Evolutionary conservation across 2,888 invertebrate species (phyloP).

Genomic region (Macrophya alboannulata): DNA sequence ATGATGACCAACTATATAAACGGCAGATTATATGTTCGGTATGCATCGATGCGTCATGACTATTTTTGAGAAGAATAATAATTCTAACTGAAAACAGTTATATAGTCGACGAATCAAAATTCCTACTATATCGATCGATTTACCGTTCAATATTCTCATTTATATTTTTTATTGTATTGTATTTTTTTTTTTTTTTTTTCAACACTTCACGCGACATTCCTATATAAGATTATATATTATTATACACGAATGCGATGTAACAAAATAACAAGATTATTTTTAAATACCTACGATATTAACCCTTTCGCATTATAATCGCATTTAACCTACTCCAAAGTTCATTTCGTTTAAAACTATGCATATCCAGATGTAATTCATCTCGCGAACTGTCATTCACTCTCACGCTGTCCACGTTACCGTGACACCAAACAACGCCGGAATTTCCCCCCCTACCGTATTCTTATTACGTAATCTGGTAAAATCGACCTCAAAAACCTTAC

Average conservation of each 20-base stretch:
- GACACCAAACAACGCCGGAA: conserved; percentile 43
- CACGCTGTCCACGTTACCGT: conserved; percentile 51
- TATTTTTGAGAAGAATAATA: conserved; percentile 42
- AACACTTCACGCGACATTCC: neutral
- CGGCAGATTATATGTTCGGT: conserved; percentile 40
- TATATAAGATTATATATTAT: neutral
- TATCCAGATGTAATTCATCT: conserved; percentile 7
- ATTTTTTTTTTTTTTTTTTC: neutral
- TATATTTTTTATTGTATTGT: neutral
- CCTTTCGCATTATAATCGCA: neutral
- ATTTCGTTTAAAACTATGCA: neutral
- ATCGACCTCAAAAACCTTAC: conserved; percentile 43
- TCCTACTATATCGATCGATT: neutral
- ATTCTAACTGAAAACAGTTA: conserved; percentile 26
- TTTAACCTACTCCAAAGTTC: conserved; percentile 4
- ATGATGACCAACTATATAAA: neutral
- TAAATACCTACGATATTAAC: neutral
- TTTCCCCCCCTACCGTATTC: neutral
- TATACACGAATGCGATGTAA: neutral
- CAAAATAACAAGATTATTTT: neutral
- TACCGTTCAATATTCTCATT: neutral
- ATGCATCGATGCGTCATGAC: conserved; percentile 52
- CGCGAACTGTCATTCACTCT: conserved; percentile 45
- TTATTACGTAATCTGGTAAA: conserved; percentile 35
- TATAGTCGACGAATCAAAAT: neutral